phyloP scores from a whole-genome alignment of 2,113 vertebrate genomes.

The Monarcha castaneiventris region DNA sequence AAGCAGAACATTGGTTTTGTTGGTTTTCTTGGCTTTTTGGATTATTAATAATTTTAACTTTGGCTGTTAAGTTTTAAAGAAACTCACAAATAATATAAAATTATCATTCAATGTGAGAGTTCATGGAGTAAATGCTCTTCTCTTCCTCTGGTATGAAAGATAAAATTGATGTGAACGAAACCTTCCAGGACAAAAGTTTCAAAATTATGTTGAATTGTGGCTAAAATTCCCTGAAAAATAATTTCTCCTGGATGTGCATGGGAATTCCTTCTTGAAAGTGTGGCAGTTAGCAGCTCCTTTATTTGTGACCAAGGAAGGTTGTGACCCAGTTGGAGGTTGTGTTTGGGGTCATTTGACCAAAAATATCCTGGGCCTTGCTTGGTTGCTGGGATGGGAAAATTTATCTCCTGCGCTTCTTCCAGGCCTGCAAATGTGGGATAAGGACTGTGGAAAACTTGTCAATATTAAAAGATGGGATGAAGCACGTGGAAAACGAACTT shows the following conservation, averaged over 20 bases:
- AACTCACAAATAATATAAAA: background rate
- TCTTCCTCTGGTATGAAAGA: background rate
- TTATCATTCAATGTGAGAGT: background rate
- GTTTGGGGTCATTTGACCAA: background rate
- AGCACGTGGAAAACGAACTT: background rate
- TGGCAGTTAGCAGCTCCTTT: background rate
- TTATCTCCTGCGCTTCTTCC: background rate
- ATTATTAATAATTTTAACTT: background rate
- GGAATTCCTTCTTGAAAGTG: background rate
- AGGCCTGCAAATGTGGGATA: background rate
- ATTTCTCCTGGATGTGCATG: background rate
- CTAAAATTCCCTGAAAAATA: background rate
- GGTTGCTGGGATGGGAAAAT: background rate
- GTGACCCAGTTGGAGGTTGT: background rate
- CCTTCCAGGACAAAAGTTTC: background rate
- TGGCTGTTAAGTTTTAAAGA: background rate
- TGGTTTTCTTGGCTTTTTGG: background rate
- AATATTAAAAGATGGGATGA: background rate
- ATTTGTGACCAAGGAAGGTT: accelerated
- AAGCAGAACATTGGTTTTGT: background rate
- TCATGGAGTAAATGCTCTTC: background rate
- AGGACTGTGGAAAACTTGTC: accelerated
- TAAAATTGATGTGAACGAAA: background rate
- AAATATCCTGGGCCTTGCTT: background rate
- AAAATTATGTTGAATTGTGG: accelerated